Evolutionary conservation across 2,888 invertebrate species (phyloP).

Genomic region (Cryptosula pallasiana): DNA sequence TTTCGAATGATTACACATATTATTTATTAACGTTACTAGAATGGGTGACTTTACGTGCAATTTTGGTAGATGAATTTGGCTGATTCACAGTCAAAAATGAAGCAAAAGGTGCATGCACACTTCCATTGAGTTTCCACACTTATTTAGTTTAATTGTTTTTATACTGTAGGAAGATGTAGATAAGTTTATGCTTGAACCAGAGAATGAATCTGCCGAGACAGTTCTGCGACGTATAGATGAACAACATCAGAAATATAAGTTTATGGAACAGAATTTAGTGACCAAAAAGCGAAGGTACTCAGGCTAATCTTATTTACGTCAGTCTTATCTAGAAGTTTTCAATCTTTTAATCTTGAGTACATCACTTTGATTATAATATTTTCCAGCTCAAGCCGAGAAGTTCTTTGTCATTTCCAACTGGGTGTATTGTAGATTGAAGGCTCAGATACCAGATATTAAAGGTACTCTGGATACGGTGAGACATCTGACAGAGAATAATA

Average conservation of each 20-base stretch:
- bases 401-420: no score
- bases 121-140: background rate
- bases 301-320: no score
- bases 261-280: conserved; percentile 87
- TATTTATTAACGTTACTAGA: no score
- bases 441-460: conserved; percentile 90
- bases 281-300: conserved; percentile 72
- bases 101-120: background rate
- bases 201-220: conserved; percentile 78
- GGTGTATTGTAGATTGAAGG: conserved; percentile 58
- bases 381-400: no score
- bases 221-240: conserved; percentile 83
- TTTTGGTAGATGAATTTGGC: no score
- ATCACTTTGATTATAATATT: no score
- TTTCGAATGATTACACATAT: no score
- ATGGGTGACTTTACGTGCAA: no score
- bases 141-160: background rate
- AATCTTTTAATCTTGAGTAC: no score
- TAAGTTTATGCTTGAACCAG: conserved; percentile 77
- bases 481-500: conserved; percentile 67
- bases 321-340: no score
- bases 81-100: background rate
- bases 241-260: conserved; percentile 91
- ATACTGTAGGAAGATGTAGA: conserved; percentile 77
- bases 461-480: conserved; percentile 86